Conservation (phyloP, 2,888 invertebrate genomes). For the Metallyticus violacea region DNA sequence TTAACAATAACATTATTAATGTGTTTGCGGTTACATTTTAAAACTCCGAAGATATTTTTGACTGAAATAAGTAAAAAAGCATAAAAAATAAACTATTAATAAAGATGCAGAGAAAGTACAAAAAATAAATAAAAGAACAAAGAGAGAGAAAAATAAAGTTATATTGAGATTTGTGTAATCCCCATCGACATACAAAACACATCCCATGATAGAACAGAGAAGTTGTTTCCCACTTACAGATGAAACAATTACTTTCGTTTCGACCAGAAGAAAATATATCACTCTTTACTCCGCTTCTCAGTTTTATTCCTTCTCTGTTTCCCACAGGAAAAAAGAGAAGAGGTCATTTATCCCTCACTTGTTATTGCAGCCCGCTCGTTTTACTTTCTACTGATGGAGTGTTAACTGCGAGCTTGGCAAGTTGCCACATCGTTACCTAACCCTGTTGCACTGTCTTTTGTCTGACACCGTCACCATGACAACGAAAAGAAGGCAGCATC, state of each 20-base stretch:
- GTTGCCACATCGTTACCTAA: conserved; percentile 20
- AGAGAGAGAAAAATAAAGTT: no score
- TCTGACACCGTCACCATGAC: no score
- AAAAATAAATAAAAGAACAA: background rate
- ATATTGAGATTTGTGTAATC: no score
- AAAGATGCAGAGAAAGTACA: no score
- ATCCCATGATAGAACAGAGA: background rate
- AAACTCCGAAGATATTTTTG: no score
- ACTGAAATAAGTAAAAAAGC: no score
- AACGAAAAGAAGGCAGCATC: no score
- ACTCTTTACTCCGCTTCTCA: background rate
- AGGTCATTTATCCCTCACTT: conserved; percentile 23
- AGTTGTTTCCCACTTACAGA: background rate
- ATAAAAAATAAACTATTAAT: no score
- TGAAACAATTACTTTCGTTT: background rate
- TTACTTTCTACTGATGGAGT: conserved; percentile 1
- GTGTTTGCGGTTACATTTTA: no score
- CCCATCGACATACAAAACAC: background rate
- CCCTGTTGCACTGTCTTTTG: background rate
- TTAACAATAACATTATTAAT: no score
- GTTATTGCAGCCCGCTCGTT: background rate
- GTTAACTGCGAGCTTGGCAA: conserved; percentile 15
- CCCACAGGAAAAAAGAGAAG: background rate
- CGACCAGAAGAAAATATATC: background rate
- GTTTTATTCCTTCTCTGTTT: background rate